These are phyloP conservation scores for Podarcis siculus DNA, from an alignment of 2,797 vertebrate species.

Conservation along the genomic window DNA sequence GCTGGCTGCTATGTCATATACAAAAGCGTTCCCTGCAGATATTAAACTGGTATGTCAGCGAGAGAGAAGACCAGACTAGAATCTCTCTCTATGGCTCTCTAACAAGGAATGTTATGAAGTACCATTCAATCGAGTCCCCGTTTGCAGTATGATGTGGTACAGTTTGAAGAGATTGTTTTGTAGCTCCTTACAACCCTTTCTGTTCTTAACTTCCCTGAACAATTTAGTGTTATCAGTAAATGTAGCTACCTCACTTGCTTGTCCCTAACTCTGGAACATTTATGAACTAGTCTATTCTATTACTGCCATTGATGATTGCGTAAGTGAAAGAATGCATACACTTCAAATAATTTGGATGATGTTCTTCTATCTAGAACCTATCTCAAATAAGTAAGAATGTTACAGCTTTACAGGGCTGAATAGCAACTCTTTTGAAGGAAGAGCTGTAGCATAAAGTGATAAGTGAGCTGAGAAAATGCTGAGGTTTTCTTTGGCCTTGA, in stretches of 20 bases:
- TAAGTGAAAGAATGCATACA: background rate
- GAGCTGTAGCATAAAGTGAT: background rate
- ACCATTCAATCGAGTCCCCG: background rate
- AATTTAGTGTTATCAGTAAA: too few relatives aligned
- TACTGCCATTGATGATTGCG: background rate
- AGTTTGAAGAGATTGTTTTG: too few relatives aligned
- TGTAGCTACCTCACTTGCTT: too few relatives aligned
- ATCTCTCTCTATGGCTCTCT: background rate
- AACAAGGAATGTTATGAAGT: background rate
- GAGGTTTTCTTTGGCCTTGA: background rate
- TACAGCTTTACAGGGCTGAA: background rate
- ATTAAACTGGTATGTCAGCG: background rate
- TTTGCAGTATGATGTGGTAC: background rate
- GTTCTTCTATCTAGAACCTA: background rate
- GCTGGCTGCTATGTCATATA: background rate
- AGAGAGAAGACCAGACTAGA: background rate
- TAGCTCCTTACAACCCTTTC: too few relatives aligned
- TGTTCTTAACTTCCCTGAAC: too few relatives aligned
- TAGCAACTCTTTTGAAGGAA: background rate
- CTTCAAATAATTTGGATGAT: background rate
- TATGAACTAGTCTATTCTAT: background rate
- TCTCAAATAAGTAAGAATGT: background rate
- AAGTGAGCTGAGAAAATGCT: background rate
- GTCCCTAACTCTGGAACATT: too few relatives aligned
- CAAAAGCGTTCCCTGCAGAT: too few relatives aligned